These are phyloP conservation scores for Drymodes brunneopygia DNA, from an alignment of 2,113 vertebrate genomes.

Conservation along the genomic window DNA sequence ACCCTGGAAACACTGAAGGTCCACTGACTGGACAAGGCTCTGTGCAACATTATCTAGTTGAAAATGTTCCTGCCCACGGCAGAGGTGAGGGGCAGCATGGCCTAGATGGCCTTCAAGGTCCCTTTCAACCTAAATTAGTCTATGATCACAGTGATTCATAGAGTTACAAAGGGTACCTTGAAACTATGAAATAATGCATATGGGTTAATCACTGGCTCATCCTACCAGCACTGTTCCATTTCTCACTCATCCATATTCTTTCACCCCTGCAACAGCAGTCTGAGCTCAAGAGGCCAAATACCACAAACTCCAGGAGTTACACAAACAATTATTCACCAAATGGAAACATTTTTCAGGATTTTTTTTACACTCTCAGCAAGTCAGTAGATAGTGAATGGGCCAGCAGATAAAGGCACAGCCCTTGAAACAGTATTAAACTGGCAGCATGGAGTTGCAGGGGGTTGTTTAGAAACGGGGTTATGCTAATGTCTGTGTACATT, in stretches of 20 bases:
- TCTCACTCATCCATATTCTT: not conserved
- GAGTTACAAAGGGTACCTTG: not conserved
- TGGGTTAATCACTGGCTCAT: not conserved
- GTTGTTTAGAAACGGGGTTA: not conserved
- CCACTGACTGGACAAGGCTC: not conserved
- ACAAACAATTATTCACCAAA: not conserved
- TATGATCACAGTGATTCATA: rapidly evolving
- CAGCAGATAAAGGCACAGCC: not conserved
- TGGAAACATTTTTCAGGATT: not conserved
- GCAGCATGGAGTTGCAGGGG: not conserved
- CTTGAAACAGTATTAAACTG: not conserved
- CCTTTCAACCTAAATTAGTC: not conserved
- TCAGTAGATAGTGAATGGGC: not conserved
- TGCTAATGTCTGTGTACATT: not conserved
- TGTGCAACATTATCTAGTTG: not conserved
- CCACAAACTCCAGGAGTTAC: not conserved
- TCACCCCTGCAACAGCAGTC: not conserved
- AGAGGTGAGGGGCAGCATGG: not conserved
- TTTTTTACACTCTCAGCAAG: not conserved
- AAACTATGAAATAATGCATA: not conserved
- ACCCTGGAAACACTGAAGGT: not conserved
- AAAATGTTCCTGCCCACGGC: not conserved
- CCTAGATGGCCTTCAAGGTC: not conserved
- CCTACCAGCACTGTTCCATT: not conserved
- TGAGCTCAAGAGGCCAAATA: not conserved